Evolutionary conservation across 2,113 vertebrate genomes (phyloP).

Genomic region (Plectropomus leopardus): DNA sequence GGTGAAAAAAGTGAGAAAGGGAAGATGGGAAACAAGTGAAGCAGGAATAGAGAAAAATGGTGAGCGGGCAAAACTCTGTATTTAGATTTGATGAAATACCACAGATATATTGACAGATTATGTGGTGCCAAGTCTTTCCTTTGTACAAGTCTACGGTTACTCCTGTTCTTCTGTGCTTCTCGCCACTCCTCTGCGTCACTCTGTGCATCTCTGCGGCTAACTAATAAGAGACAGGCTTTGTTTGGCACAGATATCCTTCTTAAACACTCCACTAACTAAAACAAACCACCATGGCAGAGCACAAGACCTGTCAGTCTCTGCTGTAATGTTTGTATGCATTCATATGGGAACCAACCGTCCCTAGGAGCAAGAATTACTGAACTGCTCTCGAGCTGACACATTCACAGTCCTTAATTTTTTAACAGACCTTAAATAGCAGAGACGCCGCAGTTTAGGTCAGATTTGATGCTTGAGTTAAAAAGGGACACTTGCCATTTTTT

Average conservation of each 20-base stretch:
- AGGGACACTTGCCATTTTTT: background rate
- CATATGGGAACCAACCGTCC: background rate
- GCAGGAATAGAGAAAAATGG: background rate
- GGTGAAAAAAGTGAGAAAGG: slow-evolving; percentile 2
- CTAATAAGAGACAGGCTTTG: slow-evolving; percentile 37
- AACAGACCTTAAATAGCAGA: background rate
- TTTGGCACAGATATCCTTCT: slow-evolving; percentile 24
- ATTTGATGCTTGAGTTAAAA: background rate
- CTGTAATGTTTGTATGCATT: background rate
- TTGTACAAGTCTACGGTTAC: background rate
- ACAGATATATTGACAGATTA: slow-evolving; percentile 19
- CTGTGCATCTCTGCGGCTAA: slow-evolving; percentile 17
- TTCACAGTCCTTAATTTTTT: background rate
- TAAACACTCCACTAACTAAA: slow-evolving; percentile 7
- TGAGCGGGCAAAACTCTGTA: background rate
- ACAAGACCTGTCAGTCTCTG: background rate
- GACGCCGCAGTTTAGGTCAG: background rate
- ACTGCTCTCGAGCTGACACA: background rate
- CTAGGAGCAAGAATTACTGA: background rate
- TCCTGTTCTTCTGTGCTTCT: slow-evolving; percentile 6
- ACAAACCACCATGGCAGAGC: slow-evolving; percentile 7
- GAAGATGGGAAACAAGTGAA: background rate
- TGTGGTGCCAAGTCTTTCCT: slow-evolving; percentile 13
- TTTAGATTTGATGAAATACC: slow-evolving; percentile 28
- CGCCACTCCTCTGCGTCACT: background rate